Conservation (phyloP, 2,797 vertebrate species). For the Lycodopsis pacificus region DNA sequence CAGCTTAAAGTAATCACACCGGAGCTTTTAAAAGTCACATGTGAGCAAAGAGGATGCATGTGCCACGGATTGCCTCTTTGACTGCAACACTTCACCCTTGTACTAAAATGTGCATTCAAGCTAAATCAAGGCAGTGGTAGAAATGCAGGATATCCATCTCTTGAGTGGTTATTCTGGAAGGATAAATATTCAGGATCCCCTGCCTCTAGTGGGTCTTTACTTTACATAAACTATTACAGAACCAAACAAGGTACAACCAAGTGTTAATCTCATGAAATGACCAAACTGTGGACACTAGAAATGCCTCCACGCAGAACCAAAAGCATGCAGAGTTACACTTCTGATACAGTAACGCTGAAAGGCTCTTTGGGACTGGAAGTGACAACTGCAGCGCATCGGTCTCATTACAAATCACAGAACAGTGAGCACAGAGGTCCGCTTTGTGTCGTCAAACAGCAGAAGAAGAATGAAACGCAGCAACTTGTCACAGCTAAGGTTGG, state of each 20-base stretch:
- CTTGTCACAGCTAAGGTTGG: not conserved
- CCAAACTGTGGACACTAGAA: conserved; percentile 22
- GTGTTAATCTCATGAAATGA: conserved; percentile 32
- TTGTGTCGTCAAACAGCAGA: conserved; percentile 7
- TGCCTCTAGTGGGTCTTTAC: not conserved
- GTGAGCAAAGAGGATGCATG: conserved; percentile 6
- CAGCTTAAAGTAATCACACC: conserved; percentile 16
- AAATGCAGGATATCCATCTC: not conserved
- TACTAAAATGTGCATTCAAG: not conserved
- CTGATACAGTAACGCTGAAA: conserved; percentile 9
- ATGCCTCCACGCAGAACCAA: conserved; percentile 21
- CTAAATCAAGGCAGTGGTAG: conserved; percentile 29
- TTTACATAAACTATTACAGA: conserved; percentile 45
- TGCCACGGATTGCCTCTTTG: not conserved
- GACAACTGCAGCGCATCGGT: conserved; percentile 16
- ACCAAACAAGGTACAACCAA: conserved; percentile 30
- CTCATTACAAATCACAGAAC: conserved; percentile 11
- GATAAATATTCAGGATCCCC: not conserved
- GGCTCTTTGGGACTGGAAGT: conserved; percentile 41
- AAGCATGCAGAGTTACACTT: conserved; percentile 34
- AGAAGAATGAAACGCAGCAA: too few relatives aligned
- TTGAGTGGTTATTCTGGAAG: not conserved
- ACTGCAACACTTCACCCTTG: not conserved
- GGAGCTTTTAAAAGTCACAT: conserved; percentile 22
- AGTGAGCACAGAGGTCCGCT: conserved; percentile 11